Evolutionary conservation across 2,113 vertebrate genomes (phyloP).

Genomic region (Sula dactylatra): DNA sequence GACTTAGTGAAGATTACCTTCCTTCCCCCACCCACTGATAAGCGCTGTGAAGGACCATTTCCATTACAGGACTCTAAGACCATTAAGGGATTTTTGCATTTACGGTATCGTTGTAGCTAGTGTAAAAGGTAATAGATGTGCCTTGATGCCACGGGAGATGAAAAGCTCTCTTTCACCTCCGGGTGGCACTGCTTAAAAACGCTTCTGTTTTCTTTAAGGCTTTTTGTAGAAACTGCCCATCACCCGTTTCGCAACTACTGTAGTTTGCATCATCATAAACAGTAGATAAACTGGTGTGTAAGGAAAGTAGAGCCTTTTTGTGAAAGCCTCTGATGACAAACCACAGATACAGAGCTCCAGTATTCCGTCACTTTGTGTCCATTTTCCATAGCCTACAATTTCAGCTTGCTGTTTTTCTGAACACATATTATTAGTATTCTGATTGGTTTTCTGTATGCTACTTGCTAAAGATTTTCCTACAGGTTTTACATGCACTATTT

Average conservation of each 20-base stretch:
- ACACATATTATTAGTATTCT: neutral
- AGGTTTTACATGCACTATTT: neutral
- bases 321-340: neutral
- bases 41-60: neutral
- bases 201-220: neutral
- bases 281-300: neutral
- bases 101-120: fast-evolving
- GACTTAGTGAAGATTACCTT: neutral
- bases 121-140: neutral
- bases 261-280: neutral
- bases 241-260: fast-evolving
- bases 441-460: neutral
- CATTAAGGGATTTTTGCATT: neutral
- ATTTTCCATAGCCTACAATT: neutral
- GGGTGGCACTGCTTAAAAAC: constrained; percentile 40
- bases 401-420: neutral
- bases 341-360: neutral
- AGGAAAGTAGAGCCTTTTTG: neutral
- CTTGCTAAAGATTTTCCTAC: neutral
- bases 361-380: neutral
- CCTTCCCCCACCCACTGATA: neutral
- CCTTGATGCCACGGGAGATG: neutral
- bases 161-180: neutral
- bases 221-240: neutral
- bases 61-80: neutral